Conservation (phyloP, 37 sponge, comb jelly and placozoan genomes). For the Lycopodina hypogea region DNA sequence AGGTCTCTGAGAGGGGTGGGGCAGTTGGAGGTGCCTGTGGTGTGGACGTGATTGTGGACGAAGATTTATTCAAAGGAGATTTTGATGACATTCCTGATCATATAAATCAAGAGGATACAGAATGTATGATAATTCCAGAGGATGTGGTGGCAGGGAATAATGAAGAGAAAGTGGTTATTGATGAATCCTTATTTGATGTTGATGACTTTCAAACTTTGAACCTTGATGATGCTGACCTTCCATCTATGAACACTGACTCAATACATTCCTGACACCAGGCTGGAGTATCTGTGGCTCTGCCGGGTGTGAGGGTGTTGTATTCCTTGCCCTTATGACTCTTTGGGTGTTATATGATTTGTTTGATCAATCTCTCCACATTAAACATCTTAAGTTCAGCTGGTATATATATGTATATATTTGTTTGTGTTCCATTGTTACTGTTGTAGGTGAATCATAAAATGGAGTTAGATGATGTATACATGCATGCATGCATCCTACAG, state of each 20-base stretch:
- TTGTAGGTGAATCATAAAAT: no score
- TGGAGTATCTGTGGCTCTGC: no score
- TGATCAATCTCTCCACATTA: no score
- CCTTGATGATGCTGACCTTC: slow-evolving; percentile 22
- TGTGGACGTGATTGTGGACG: not conserved
- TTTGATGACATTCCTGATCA: slow-evolving; percentile 2
- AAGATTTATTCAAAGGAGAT: slow-evolving; percentile 1
- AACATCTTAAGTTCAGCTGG: no score
- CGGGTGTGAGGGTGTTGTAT: no score
- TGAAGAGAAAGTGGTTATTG: slow-evolving; percentile 20
- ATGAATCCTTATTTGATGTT: slow-evolving; percentile 52
- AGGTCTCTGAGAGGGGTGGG: not conserved
- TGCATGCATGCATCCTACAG: no score
- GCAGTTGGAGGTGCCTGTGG: slow-evolving; percentile 1
- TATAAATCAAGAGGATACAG: not conserved
- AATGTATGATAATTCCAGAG: not conserved
- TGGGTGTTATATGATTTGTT: no score
- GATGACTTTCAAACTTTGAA: slow-evolving; percentile 31
- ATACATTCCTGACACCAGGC: no score
- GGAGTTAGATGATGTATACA: no score
- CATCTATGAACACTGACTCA: not conserved
- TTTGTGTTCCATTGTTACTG: no score
- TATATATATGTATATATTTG: no score
- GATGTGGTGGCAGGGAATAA: not conserved
- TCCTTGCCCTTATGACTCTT: no score